Conservation (phyloP, 2,888 invertebrate genomes). For the Acheta domesticus region DNA sequence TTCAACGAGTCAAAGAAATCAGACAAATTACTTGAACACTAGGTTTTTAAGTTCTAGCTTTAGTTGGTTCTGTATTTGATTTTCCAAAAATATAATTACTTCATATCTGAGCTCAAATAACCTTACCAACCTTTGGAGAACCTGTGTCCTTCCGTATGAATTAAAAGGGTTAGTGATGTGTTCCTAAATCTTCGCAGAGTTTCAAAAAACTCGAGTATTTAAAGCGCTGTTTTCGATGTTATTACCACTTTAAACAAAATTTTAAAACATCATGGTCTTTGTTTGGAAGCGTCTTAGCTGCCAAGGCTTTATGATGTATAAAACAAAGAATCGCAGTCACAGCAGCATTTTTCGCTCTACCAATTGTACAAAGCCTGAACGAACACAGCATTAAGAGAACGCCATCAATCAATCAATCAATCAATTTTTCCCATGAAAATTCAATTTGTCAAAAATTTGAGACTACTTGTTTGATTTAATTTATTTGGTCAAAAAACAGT, state of each 20-base stretch:
- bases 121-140: background rate
- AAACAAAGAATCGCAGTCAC: constrained; percentile 5
- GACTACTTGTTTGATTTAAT: no score
- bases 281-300: constrained; percentile 12
- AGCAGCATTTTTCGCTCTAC: background rate
- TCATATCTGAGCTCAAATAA: background rate
- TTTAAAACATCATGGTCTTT: background rate
- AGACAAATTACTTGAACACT: no score
- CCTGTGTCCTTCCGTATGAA: background rate
- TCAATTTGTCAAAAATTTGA: background rate
- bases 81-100: background rate
- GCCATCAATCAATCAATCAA: background rate
- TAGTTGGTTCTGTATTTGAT: no score
- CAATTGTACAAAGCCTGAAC: background rate
- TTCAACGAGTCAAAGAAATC: background rate
- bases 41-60: no score
- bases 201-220: background rate
- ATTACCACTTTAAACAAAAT: background rate
- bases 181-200: background rate
- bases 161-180: background rate
- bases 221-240: background rate
- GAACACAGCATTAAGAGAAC: background rate
- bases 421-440: background rate
- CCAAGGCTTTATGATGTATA: background rate
- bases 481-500: no score